Evolutionary conservation across 2,888 invertebrate genomes (phyloP), one percentile per base, ranked within the genome.

Genomic region (Cosmia pyralina): DNA sequence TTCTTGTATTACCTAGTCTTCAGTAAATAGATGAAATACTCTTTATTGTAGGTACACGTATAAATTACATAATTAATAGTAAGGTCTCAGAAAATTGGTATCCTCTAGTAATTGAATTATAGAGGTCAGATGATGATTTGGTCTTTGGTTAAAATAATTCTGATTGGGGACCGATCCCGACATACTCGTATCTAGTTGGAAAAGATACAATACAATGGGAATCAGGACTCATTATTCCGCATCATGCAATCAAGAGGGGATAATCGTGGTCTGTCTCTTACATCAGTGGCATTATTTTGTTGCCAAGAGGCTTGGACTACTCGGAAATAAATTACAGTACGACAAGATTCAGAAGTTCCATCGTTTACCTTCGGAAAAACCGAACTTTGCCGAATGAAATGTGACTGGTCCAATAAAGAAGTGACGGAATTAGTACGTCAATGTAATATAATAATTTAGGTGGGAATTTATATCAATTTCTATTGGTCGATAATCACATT

Each of bases 41-140:
- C 15, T 19, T 13, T 38, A 38, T 19, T 11, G 15, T 28, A 28
- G n/a, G 13, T 48, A 17, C 5, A 44, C 5, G 19, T 48, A 71
- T 71, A 57, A 70, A 41, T 71, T 41, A 50, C 28, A 0, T 74
- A 71, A 71, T 71, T 72, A 71, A 73, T 72, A 48, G 46, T 22
- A n/a, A n/a, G 52, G 41, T 19, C 34, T 64, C 52, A 48, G 81
- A 52, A 59, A 74, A 75, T 64, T 64, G 52, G 53, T 75, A 28
- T 73, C 38, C 28, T 38, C 28, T 19, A 59, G 48, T 81, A 77
- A 77, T 81, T 64, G 65, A 53, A 65, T 77, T 81, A 77, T 15
- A 75, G 34, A 53, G 81, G 81, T 64, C 76, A 64, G 59, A 59
- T 81, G 59, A 77, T 55, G 76, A 53, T 77, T 77, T 60, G 59